A percentile compares a stretch with the other conserved stretches of the same genome.
phyloP scores from a whole-genome alignment of 2,888 invertebrate genomes.

The Tribolium freemani region DNA sequence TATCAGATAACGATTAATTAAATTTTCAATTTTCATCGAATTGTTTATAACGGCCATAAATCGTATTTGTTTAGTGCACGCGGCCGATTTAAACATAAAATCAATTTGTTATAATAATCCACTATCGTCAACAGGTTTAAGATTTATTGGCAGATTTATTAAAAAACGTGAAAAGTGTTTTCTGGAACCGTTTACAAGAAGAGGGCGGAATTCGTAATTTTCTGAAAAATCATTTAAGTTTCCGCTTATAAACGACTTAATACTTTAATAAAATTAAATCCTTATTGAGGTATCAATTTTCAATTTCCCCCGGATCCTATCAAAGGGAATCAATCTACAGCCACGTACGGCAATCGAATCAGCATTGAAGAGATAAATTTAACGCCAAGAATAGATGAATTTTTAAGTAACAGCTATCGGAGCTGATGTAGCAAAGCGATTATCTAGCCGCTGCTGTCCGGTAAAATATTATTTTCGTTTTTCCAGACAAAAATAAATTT shows the following conservation, averaged over 20 bases:
- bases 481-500: slow-evolving; percentile 16
- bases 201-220: slow-evolving; percentile 29
- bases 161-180: slow-evolving; percentile 27
- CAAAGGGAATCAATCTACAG: slow-evolving; percentile 41
- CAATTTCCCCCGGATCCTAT: slow-evolving; percentile 39
- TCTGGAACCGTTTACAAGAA: slow-evolving; percentile 10
- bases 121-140: slow-evolving; percentile 20
- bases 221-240: slow-evolving; percentile 34
- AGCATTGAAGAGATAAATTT: slow-evolving; percentile 38
- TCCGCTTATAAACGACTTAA: slow-evolving; percentile 42
- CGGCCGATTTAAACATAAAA: slow-evolving; percentile 15
- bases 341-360: slow-evolving; percentile 37
- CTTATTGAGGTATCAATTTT: slow-evolving; percentile 38
- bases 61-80: slow-evolving; percentile 33
- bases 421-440: slow-evolving; percentile 4
- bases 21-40: slow-evolving; percentile 17
- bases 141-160: slow-evolving; percentile 28
- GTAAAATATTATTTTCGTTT: slow-evolving; percentile 8
- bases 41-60: slow-evolving; percentile 18
- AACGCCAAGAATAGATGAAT: slow-evolving; percentile 35
- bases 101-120: background rate
- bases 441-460: background rate
- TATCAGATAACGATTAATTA: slow-evolving; percentile 29
- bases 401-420: slow-evolving; percentile 16
- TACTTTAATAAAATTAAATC: slow-evolving; percentile 40